Evolutionary conservation across 2,113 vertebrate genomes (phyloP), one percentile per base, ranked within the genome.

Genomic region (Silurus glanis): DNA sequence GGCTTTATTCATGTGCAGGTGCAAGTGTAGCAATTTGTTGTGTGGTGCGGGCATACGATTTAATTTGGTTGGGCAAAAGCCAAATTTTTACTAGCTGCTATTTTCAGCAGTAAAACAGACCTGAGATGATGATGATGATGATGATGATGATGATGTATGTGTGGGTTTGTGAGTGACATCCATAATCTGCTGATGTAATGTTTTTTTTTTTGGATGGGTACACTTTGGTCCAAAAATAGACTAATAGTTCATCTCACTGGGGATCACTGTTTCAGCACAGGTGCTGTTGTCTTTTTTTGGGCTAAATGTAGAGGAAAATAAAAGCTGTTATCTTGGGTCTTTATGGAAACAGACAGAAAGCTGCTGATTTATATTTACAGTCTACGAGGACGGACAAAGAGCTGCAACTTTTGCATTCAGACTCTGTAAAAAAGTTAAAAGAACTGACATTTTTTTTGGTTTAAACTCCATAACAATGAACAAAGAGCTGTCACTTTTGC

Each of bases 261-360:
- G 16, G 55, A 8, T 9, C 55, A 19, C 67, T 37, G 9, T 67
- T 12, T 19, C 37, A 71, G 14, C 5, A 19, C 49, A 53, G 49
- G 49, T 75, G 49, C 5, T 21, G n/a, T 53, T 53, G 13, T 55
- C 23, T 55, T 25, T 78, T 55, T 78, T 76, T 55, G 23, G 21
- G 23, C 12, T 14, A 55, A 19, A 4, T 55, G 9, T 9, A 25
- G 74, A 76, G 49, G 12, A 76, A 76, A n/a, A 55, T 51, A 76
- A 55, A 51, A 76, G 23, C 49, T 55, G 23, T 6, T 25, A 6
- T 76, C 51, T 76, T 76, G 74, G 28, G 55, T 2, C 37, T 59
- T 80, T 13, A 58, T 74, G 21, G n/a, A 79, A 53, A 79, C 9
- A 59, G 74, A 67, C 83, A 67, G 16, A 85, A 66, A 66, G 74